These are phyloP conservation scores for Eidolon helvum DNA, from an alignment of 2,113 vertebrate species.

Conservation along the genomic window DNA sequence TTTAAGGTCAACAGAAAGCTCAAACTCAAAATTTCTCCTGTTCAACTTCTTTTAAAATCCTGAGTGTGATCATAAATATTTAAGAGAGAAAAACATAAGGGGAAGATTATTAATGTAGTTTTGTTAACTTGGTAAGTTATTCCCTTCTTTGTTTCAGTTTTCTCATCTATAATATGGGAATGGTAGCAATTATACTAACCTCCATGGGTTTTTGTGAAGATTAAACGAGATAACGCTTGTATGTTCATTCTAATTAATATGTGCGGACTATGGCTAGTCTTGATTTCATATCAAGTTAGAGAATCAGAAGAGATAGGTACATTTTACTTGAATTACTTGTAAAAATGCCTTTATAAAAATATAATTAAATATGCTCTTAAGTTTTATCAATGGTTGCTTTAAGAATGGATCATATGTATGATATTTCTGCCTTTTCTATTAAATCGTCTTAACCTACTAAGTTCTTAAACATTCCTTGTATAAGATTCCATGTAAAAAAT, in stretches of 20 bases:
- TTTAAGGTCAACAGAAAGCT: background rate
- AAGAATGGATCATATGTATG: background rate
- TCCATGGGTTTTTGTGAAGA: background rate
- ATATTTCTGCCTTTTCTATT: background rate
- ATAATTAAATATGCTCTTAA: background rate
- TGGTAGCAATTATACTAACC: background rate
- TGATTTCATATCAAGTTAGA: background rate
- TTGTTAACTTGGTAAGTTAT: background rate
- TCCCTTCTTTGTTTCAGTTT: conserved; percentile 21
- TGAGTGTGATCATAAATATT: background rate
- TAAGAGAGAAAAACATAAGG: background rate
- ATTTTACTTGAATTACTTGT: background rate
- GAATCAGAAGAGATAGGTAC: background rate
- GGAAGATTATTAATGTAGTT: background rate
- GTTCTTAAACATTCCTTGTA: background rate
- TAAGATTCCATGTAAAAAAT: background rate
- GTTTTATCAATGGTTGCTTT: background rate
- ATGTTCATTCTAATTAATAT: background rate
- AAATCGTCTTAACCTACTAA: background rate
- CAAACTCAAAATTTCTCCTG: background rate
- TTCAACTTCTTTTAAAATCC: background rate
- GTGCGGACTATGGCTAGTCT: background rate
- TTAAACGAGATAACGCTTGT: background rate
- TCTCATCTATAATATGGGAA: background rate
- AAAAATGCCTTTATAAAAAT: background rate